Base-by-base conservation (phyloP, 2,888 invertebrate species). In the Ochropacha duplaris region DNA sequence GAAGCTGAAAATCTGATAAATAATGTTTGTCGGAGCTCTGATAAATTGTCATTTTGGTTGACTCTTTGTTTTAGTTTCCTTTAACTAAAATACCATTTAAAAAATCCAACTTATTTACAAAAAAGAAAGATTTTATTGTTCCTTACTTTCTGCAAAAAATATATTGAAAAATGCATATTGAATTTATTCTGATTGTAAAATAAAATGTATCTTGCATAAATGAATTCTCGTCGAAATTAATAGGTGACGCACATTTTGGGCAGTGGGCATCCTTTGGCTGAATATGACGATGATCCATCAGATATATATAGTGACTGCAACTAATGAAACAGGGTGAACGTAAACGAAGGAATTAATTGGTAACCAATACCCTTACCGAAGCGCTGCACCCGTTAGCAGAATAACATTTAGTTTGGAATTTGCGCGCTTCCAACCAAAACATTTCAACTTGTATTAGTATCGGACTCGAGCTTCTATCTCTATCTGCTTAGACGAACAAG, bases 341-440 rank as follows among this genome's bases (percentile, higher is more conserved):
- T 39, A 39, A 16, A 39, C 39, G 51, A 57, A 49, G 50, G 51
- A 57, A 54, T 50, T 54, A 49, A 59, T 59, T 51, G 60, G 59
- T 55, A 60, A 61, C 24, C 57, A 58, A 61, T 61, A 61, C 55
- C 57, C 52, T 64, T 59, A 50, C 50, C 54, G 60, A 55, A 56
- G 57, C 60, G 56, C 31, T 60, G 49, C 60, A 59, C 58, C 58
- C 22, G 62, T 60, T 62, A 60, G 54, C 57, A 60, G 56, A 62
- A 62, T 60, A 55, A 59, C 56, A 55, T 57, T 61, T 49, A 59
- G 58, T 58, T 54, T 11, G 31, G 36, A 55, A 59, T 61, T 59
- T 57, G 22, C 52, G 12, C 11, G 52, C 34, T 52, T 19, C 52
- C 31, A 52, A 52, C 52, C 50, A 51, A n/a, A 51, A 51, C 51